Percentiles rank a stretch among this genome's conserved stretches.
These are phyloP conservation scores for Therioaphis trifolii DNA, from an alignment of 2,888 invertebrate species.

Conservation along the genomic window DNA sequence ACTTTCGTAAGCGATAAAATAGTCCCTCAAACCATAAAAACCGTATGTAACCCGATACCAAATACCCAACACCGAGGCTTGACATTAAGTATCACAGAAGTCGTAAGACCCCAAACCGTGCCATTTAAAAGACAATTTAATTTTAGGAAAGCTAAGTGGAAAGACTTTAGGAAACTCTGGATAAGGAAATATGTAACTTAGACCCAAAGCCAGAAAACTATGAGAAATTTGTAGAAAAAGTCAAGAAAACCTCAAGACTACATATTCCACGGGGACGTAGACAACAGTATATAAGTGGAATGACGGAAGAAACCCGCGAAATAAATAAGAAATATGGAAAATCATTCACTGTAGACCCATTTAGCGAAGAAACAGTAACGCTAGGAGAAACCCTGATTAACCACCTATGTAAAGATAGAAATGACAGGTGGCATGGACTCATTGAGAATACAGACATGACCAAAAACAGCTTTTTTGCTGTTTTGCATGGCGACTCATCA, in stretches of 20 bases:
- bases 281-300: neutral
- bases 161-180: neutral
- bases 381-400: neutral
- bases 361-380: neutral
- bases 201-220: slow-evolving; percentile 1
- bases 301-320: neutral
- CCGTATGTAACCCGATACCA: neutral
- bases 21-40: neutral
- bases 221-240: neutral
- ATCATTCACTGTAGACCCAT: neutral
- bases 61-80: neutral
- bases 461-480: slow-evolving; percentile 8
- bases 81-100: neutral
- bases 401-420: neutral
- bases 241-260: slow-evolving; percentile 18
- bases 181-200: neutral
- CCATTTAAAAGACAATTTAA: no score
- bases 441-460: slow-evolving; percentile 15
- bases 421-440: neutral
- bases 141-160: no score
- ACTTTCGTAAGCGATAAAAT: slow-evolving; percentile 47
- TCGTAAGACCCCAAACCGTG: no score
- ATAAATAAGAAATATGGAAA: neutral
- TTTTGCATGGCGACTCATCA: slow-evolving; percentile 1
- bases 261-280: slow-evolving; percentile 14